Percentiles rank a stretch among this genome's conserved stretches.
Evolutionary conservation across 1,140 invertebrate genomes (phyloP).

Genomic region (Microplitis demolitor): DNA sequence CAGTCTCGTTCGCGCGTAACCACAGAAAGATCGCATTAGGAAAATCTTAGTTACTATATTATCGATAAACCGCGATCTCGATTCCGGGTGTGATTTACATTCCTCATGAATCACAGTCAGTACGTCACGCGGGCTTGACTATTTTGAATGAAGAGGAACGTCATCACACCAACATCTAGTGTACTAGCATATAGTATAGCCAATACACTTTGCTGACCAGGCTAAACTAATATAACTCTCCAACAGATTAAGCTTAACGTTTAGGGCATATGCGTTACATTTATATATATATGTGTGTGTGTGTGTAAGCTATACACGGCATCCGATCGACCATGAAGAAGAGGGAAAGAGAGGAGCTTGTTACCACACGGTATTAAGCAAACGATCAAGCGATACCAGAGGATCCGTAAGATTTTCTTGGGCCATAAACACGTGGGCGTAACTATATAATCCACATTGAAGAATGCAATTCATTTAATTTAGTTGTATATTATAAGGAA

Average conservation of each 20-base stretch:
- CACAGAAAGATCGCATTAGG: not conserved
- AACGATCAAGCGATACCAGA: not conserved
- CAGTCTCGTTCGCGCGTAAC: not conserved
- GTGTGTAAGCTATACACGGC: no score
- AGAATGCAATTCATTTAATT: not conserved
- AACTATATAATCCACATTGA: not conserved
- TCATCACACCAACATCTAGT: not conserved
- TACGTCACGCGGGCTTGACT: not conserved
- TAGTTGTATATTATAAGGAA: not conserved
- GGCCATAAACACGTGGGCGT: not conserved
- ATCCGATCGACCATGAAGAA: no score
- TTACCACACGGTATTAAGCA: no score
- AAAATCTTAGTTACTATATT: not conserved
- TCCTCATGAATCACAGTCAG: not conserved
- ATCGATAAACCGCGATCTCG: conserved; percentile 9
- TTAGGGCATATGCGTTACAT: no score
- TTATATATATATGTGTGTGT: no score
- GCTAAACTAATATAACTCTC: no score
- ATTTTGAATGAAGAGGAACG: conserved; percentile 13
- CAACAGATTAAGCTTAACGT: no score
- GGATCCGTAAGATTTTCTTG: not conserved
- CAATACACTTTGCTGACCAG: no score
- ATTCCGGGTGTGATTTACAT: not conserved
- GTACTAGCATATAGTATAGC: not conserved
- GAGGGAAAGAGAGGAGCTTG: no score